These are phyloP conservation scores for Limnephilus auricula DNA, from an alignment of 2,888 invertebrate genomes.

Conservation along the genomic window DNA sequence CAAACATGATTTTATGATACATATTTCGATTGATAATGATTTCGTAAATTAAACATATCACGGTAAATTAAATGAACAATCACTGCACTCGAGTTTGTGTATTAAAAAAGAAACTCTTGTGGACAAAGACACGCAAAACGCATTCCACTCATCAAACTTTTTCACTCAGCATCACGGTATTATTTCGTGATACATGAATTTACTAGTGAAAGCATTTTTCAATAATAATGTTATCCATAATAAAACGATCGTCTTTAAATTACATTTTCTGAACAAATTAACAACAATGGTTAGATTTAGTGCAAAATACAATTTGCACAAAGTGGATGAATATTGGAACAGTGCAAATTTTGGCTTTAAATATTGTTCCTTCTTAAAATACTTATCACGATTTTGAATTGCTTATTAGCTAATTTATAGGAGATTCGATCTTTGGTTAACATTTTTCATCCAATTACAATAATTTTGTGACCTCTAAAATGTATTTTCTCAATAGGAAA, in stretches of 20 bases:
- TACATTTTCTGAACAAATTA: neutral
- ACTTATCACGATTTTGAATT: neutral
- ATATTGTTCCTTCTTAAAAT: too few species aligned
- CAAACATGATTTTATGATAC: neutral
- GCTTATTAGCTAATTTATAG: neutral
- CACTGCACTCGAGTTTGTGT: neutral
- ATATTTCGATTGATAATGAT: neutral
- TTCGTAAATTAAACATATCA: neutral
- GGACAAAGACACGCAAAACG: conserved; percentile 2
- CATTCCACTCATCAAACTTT: neutral
- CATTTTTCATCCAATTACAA: neutral
- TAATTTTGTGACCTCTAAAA: neutral
- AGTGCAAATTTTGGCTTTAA: neutral
- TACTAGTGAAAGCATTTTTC: neutral
- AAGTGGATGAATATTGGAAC: neutral
- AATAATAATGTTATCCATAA: neutral
- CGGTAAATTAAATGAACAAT: neutral
- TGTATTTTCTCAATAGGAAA: neutral
- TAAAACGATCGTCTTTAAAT: neutral
- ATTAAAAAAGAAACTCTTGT: neutral
- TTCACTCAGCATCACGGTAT: neutral
- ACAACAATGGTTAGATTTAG: neutral
- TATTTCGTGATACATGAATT: neutral
- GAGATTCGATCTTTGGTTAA: neutral
- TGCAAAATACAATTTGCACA: neutral